Evolutionary conservation across 2,888 invertebrate species (phyloP), one percentile per base, ranked within the genome.

Genomic region (Frankliniella fusca): DNA sequence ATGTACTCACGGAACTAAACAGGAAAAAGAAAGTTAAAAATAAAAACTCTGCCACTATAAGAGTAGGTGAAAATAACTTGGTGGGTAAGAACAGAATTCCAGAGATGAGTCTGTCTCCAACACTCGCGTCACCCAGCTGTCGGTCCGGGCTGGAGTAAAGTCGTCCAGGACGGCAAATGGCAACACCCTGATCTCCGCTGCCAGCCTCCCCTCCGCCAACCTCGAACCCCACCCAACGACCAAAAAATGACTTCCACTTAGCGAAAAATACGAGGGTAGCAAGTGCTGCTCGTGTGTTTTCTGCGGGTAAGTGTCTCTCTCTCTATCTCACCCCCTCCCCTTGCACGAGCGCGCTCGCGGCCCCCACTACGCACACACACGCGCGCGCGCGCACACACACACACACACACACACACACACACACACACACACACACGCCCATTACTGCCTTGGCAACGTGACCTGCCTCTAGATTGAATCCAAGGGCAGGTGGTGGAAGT

Each of bases 191-290:
- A n/a, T 61, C 61, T 61, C 15, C 61, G 61, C 61, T 61, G 61
- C 15, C 18, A 20, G 15, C 61, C 20, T 15, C 61, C 20, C n/a
- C 61, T 61, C 61, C 18, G 18, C n/a, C 61, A 1, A 3, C 12
- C 54, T 50, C 50, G 23, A n/a, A 23, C 70, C 23, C 70, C 23
- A 10, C 70, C 70, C 70, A 23, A 70, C 70, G 70, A n/a, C 27
- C 27, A 12, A 76, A 76, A 76, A 76, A 76, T 76, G 70, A 76
- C 23, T 76, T 76, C 70, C 70, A 76, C 70, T 76, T 76, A 76
- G 70, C 27, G 70, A 76, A 27, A 76, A 76, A 76, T 76, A 76
- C 70, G 70, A 27, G 12, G 70, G 27, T 27, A 76, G 70, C 70
- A 27, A 76, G 70, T 76, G 70, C 70, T 76, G 70, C 70, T 76